Evolutionary conservation across 2,797 vertebrate genomes (phyloP), one percentile per base, ranked within the genome.

Genomic region (Rhinatrema bivittatum): DNA sequence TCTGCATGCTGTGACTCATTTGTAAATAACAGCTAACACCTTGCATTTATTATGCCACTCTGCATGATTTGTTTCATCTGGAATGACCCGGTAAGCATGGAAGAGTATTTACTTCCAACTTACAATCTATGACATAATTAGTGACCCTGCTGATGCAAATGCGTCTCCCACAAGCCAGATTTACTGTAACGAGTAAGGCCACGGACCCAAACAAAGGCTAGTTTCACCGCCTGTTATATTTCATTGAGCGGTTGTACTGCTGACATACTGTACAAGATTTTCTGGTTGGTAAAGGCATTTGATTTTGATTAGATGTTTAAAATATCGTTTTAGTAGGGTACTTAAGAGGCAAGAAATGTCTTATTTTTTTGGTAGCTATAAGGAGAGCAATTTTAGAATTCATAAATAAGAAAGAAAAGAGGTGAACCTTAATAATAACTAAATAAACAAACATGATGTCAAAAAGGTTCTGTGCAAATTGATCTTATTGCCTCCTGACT

Each of bases 101-200:
- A 33, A 39, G 25, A 36, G 25, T 47, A 44, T 39, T n/a, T 39
- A 29, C 47, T 39, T 47, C 39, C 25, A 29, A 29, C 29, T 19
- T 41, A 26, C 17, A 40, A 18, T 31, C 25, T 27, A 59, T 36
- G 13, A 45, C 61, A 60, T 47, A 27, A 46, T 54, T 39, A 46
- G 5, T 19, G n/a, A 12, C 29, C 65, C 32, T 20, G 29, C 31
- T 24, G 25, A 42, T 29, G 3, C 11, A 42, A 52, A 29, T 25
- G 20, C 40, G 41, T 32, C 43, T 56, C 10, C 29, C 14, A 54
- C 36, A 30, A 16, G 25, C 0, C 4, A 25, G 49, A 48, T 46
- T 54, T 41, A 42, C 52, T 49, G 19, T 43, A 52, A 36, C 32
- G 45, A 26, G 24, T 33, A 32, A 46, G 42, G 21, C 38, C 39